Conservation (phyloP, 1,140 invertebrate species). For the Solenopsis invicta region DNA sequence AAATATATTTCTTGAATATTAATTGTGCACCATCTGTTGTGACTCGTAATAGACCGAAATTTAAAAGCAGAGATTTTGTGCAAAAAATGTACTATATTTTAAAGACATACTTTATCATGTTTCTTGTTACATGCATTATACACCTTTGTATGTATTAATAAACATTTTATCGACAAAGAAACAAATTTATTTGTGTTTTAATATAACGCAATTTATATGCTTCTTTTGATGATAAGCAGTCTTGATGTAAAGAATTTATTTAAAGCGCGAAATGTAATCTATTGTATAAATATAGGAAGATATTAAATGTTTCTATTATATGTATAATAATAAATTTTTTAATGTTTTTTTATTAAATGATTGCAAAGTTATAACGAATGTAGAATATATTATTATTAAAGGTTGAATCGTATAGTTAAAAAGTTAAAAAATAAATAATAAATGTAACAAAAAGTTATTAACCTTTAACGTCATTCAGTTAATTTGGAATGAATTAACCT, state of each 20-base stretch:
- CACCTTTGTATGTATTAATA: neutral
- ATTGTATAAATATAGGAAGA: neutral
- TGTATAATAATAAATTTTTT: neutral
- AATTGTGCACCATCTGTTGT: constrained; percentile 14
- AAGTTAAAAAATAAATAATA: no score
- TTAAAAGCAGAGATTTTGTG: constrained; percentile 15
- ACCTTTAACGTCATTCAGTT: no score
- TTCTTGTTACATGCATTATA: neutral
- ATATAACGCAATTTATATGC: neutral
- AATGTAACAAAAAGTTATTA: no score
- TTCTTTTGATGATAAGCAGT: neutral
- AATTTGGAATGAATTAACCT: no score
- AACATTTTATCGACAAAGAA: neutral
- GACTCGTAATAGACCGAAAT: neutral
- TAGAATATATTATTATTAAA: neutral
- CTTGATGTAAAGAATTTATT: neutral
- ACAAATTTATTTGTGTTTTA: constrained; percentile 3
- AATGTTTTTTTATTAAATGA: neutral
- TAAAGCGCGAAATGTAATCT: neutral
- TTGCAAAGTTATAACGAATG: neutral
- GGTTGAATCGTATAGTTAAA: no score
- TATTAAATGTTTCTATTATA: neutral
- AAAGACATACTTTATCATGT: neutral
- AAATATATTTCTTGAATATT: constrained; percentile 38
- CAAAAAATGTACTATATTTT: constrained; percentile 18